Base-by-base conservation (phyloP, 2,888 invertebrate species). In the Hypomecis punctinalis region DNA sequence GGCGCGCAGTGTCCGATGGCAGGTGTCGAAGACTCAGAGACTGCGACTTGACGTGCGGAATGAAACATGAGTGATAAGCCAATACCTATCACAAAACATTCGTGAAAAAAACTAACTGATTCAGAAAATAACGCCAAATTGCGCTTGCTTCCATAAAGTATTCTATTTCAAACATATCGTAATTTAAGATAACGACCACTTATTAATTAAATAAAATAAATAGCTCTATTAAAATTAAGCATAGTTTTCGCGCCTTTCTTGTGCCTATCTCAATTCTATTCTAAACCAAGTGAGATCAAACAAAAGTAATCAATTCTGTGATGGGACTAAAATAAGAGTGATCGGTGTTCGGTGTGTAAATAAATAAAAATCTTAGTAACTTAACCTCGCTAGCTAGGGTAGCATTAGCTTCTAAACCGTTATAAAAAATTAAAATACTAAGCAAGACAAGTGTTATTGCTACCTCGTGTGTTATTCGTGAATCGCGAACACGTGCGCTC, bases 141-240 rank as follows among this genome's bases (percentile, higher is more conserved):
- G 91, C 88, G 90, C 90, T 90, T 84, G 91, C 93, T 93, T 93
- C 92, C 93, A 92, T 86, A 80, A 84, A 81, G 77, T 86, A 84
- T 84, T 87, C 81, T 82, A 84, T 83, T 86, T 85, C 88, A 83
- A 86, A 90, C 92, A 91, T 92, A 93, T 92, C 92, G 82, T 90
- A 85, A 75, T 79, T 72, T 89, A 88, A 88, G 85, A 73, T 77
- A 82, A 84, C 81, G 85, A 88, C 86, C 86, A 88, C 79, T 83
- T 72, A 66, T 67, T 62, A 75, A 74, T 78, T 53, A 64, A 81
- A 79, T 72, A 81, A 81, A 52, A 84, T 81, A 82, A 86, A 83
- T 89, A 89, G 83, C 73, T 76, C 78, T 77, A 78, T 37, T 47
- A 47, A 56, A 76, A 75, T 76, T 77, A 74, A 81, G 80, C 75